Conservation (phyloP, 2,888 invertebrate species). For the Caenorhabditis drosophilae region DNA sequence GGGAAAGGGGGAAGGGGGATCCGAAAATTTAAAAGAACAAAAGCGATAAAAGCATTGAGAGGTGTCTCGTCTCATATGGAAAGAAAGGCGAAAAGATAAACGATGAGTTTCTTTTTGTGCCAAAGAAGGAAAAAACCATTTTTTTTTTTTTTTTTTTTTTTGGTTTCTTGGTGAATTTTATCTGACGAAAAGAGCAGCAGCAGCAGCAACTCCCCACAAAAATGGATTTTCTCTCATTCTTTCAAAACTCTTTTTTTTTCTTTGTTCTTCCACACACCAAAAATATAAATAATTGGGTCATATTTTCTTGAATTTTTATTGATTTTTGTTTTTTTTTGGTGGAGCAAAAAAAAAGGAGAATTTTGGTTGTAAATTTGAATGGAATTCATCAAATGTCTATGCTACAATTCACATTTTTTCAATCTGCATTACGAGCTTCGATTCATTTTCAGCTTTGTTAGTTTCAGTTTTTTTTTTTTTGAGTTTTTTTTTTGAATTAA, state of each 20-base stretch:
- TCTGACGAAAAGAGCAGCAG: no score
- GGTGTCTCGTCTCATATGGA: conserved; percentile 28
- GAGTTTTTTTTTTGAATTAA: not conserved
- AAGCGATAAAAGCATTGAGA: conserved; percentile 18
- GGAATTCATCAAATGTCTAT: no score
- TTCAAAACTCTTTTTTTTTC: not conserved
- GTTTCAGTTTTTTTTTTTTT: conserved; percentile 4
- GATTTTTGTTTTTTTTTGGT: not conserved
- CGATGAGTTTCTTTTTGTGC: not conserved
- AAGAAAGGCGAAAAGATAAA: conserved; percentile 3
- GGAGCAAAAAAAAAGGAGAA: no score
- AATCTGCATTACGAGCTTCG: conserved; percentile 26
- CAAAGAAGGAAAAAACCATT: conserved; percentile 1
- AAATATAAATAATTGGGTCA: no score
- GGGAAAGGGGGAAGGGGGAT: not conserved
- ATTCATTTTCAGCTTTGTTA: conserved; percentile 30
- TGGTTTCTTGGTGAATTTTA: not conserved
- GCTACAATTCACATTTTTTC: conserved; percentile 37
- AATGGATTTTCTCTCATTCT: not conserved
- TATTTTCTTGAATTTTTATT: not conserved
- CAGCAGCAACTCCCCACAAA: not conserved
- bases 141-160: not conserved
- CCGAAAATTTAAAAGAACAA: no score
- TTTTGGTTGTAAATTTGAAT: no score
- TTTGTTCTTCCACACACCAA: no score